These are phyloP conservation scores for Abscondita cerata DNA, from an alignment of 2,888 invertebrate genomes.

Conservation along the genomic window DNA sequence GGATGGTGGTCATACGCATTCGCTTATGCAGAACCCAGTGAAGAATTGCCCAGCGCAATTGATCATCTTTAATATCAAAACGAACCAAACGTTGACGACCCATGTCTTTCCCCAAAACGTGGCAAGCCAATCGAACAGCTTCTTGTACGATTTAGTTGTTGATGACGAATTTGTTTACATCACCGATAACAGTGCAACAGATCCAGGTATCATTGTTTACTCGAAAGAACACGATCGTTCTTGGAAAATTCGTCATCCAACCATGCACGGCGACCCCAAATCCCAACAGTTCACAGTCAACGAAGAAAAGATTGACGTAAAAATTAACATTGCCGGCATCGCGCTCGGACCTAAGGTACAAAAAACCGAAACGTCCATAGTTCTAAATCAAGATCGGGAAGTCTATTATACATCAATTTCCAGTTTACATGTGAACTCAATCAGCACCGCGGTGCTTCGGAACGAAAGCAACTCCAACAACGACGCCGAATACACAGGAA, in stretches of 20 bases:
- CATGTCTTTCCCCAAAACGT: slow-evolving; percentile 69
- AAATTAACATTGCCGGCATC: slow-evolving; percentile 73
- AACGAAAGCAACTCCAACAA: slow-evolving; percentile 52
- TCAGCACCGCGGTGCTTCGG: slow-evolving; percentile 68
- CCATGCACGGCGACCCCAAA: slow-evolving; percentile 68
- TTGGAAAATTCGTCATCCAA: slow-evolving; percentile 74
- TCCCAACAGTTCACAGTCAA: slow-evolving; percentile 68
- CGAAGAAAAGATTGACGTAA: slow-evolving; percentile 64
- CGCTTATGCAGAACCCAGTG: slow-evolving; percentile 62
- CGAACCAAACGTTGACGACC: slow-evolving; percentile 63
- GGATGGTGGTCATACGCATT: slow-evolving; percentile 72
- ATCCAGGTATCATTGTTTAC: slow-evolving; percentile 75
- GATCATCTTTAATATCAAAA: slow-evolving; percentile 71
- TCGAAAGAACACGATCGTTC: slow-evolving; percentile 68
- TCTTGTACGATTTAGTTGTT: slow-evolving; percentile 76
- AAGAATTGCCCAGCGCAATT: slow-evolving; percentile 72
- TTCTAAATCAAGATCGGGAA: slow-evolving; percentile 54
- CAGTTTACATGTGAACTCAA: slow-evolving; percentile 70
- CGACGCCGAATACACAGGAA: slow-evolving; percentile 48
- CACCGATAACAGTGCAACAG: slow-evolving; percentile 71
- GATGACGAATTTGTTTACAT: slow-evolving; percentile 78
- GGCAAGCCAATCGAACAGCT: slow-evolving; percentile 65
- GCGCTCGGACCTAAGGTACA: slow-evolving; percentile 67
- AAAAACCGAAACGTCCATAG: slow-evolving; percentile 36
- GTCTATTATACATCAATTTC: slow-evolving; percentile 75